These are phyloP conservation scores for Leptobrachium leishanense DNA, from an alignment of 2,113 vertebrate species.

Conservation along the genomic window DNA sequence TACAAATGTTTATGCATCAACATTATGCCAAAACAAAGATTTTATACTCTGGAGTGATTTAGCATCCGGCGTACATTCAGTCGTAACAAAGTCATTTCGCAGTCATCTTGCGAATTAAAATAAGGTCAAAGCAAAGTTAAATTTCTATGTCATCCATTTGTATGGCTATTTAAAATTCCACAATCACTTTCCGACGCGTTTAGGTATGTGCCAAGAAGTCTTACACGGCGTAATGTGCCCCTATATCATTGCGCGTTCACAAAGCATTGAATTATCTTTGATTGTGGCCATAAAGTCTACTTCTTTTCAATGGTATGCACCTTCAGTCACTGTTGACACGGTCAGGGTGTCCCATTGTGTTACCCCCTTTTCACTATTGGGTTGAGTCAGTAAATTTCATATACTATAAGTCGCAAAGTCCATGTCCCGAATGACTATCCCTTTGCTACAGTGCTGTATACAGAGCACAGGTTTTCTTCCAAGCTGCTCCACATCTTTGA, in stretches of 20 bases:
- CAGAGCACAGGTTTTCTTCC: too few relatives aligned
- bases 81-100: slow-evolving; percentile 80
- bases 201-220: slow-evolving; percentile 93
- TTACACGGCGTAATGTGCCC: slow-evolving; percentile 80
- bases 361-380: too few relatives aligned
- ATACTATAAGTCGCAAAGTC: too few relatives aligned
- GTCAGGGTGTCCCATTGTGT: too few relatives aligned
- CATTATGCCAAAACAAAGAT: slow-evolving; percentile 88
- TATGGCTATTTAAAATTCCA: slow-evolving; percentile 90
- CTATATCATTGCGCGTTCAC: slow-evolving; percentile 79
- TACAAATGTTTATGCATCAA: slow-evolving; percentile 87
- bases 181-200: slow-evolving; percentile 85
- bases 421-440: too few relatives aligned
- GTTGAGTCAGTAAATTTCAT: too few relatives aligned
- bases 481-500: too few relatives aligned
- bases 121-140: slow-evolving; percentile 91
- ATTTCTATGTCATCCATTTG: slow-evolving; percentile 84
- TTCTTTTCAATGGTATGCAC: too few relatives aligned
- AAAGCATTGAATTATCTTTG: slow-evolving; percentile 81
- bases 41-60: slow-evolving; percentile 87
- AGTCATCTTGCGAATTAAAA: slow-evolving; percentile 80
- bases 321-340: too few relatives aligned
- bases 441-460: too few relatives aligned
- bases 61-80: slow-evolving; percentile 82
- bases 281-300: slow-evolving; percentile 42